Base-by-base conservation (phyloP, 1,140 invertebrate genomes). In the Zaprionus nigranus region DNA sequence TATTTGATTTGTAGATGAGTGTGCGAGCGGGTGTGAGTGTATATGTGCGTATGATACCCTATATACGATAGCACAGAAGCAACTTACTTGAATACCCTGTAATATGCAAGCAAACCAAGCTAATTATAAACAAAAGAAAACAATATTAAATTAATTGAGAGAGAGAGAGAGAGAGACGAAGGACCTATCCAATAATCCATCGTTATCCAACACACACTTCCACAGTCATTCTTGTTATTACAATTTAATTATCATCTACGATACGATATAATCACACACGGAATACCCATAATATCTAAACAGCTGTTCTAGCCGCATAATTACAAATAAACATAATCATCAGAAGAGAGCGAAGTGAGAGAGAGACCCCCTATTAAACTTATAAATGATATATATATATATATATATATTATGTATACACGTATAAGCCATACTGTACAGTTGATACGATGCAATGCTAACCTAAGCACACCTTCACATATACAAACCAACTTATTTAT, bases 381-480 rank as follows among this genome's bases (percentile, higher is more conserved):
- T 69, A 65, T 71, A 72, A 72, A 73, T 63, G 68, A 53, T 66
- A 66, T 62, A 46, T 36, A 71, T 54, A 71, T 54, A 74, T 20
- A 68, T 49, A 67, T 49, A 56, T 59, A 53, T 60, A 69, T 61
- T 46, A 69, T 34, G 40, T 61, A 76, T 72, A 75, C 67, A 69
- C 73, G 79, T 73, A 79, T 81, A 71, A 75, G 84, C 84, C 84
- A 88, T 88, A 78, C 75, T 88, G 84, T 88, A 88, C 84, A 88
- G 84, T 90, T 87, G 75, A 76, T 66, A 81, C 81, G 81, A 74
- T 74, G 71, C 71, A 66, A 84, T 78, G 81, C 84, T 84, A 78
- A 88, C 56, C 81, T 81, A 84, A 77, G 78, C 85, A 84, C 81
- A 70, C 64, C 68, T 90, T 88, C 74, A 69, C 54, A 75, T 68